Base-by-base conservation (phyloP, 2,888 invertebrate genomes). In the Gastracanthus pulcherrimus region DNA sequence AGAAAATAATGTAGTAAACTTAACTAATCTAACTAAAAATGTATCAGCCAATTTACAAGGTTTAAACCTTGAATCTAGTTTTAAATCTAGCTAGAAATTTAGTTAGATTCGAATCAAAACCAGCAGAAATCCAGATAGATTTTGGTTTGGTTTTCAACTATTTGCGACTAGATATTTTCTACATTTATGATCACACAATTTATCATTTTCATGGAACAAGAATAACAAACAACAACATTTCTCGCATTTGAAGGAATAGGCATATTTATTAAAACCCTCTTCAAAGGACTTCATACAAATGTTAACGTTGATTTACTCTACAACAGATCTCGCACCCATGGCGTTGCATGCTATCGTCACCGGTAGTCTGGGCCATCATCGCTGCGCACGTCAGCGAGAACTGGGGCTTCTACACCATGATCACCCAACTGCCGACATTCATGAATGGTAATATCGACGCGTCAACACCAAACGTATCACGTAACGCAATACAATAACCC, bases 371-470 rank as follows among this genome's bases (percentile, higher is more conserved):
- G 95, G 96, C 97, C 0, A 96, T 97, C 55, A 94, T 96, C 0
- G 94, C 95, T 71, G 96, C 97, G 0, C 97, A 97, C 90, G 97
- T 97, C 92, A 95, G 96, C 36, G 97, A 97, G 90, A 97, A 97
- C 91, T 97, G 97, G 97, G 97, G 97, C 6, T 97, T 97, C 91
- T 97, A 97, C 88, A 97, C 97, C 0, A 92, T 97, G 84, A 93
- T 97, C 2, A 97, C 97, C 0, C 96, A 96, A 88, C 91, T 97
- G 60, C 97, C 97, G 2, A 96, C 95, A 26, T 97, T 96, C 88
- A 94, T 97, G 93, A 95, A 94, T 92, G 96, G 97, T 96, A 89
- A 86, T 82, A 77, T 34, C 26, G 16, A 29, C 31, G n/a, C 3
- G 13, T 62, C 19, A 13, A 19, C 29, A 60, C 0, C 58, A 29